These are phyloP conservation scores for Gallinago stenura DNA, from an alignment of 2,797 vertebrate genomes.

Conservation along the genomic window DNA sequence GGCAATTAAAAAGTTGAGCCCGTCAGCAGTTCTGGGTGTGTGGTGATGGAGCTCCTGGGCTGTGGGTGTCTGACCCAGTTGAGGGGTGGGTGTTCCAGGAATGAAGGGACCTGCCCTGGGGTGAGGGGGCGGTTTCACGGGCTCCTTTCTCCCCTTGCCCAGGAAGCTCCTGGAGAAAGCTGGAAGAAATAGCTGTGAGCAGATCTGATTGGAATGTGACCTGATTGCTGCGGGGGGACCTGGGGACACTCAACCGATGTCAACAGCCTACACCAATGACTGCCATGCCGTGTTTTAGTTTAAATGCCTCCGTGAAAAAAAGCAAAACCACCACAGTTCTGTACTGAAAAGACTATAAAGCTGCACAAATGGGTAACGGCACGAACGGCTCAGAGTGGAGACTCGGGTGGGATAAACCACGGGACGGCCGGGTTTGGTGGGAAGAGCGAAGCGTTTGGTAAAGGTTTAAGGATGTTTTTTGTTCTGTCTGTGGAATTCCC, in stretches of 20 bases:
- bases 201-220: not conserved
- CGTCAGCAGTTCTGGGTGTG: not conserved
- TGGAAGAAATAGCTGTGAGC: too few species aligned
- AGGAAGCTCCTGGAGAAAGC: not conserved
- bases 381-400: fast-evolving
- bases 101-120: not conserved
- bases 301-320: not conserved
- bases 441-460: fast-evolving
- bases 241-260: fast-evolving
- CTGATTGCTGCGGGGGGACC: not conserved
- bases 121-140: not conserved
- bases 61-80: fast-evolving
- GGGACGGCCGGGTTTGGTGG: not conserved
- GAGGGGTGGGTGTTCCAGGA: not conserved
- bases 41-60: fast-evolving
- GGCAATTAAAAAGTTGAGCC: too few species aligned
- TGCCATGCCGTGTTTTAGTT: not conserved
- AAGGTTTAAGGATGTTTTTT: fast-evolving
- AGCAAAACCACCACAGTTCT: fast-evolving
- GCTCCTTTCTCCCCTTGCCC: not conserved
- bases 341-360: fast-evolving
- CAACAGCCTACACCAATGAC: fast-evolving
- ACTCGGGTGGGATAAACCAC: not conserved
- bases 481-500: fast-evolving
- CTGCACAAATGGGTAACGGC: fast-evolving